Percentiles rank a stretch among this genome's conserved stretches.
Conservation (phyloP, 2,113 vertebrate genomes). For the Eretmochelys imbricata region DNA sequence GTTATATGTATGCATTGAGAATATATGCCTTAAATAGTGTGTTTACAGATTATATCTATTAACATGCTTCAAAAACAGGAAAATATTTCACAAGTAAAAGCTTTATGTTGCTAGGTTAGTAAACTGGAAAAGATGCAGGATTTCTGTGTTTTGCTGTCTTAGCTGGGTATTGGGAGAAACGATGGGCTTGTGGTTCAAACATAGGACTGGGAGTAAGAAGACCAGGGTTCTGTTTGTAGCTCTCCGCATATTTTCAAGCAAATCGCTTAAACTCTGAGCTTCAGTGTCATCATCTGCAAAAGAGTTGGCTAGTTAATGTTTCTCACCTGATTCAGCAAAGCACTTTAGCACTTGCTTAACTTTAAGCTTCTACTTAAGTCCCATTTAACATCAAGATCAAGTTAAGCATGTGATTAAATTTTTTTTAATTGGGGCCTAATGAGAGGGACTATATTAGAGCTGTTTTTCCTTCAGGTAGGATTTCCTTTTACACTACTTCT, state of each 20-base stretch:
- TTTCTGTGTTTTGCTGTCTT: constrained; percentile 28
- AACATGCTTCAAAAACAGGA: not conserved
- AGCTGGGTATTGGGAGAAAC: constrained; percentile 57
- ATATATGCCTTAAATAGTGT: not conserved
- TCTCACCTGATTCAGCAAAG: not conserved
- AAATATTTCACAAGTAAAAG: not conserved
- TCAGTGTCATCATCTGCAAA: not conserved
- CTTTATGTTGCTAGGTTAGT: constrained; percentile 23
- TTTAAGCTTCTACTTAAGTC: not conserved
- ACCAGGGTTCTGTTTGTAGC: constrained; percentile 18
- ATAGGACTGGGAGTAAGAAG: constrained; percentile 31
- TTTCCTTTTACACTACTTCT: not conserved
- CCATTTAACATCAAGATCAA: not conserved
- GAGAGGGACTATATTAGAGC: not conserved
- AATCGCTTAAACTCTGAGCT: constrained; percentile 32
- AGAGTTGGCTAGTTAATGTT: not conserved
- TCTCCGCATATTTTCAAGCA: not conserved
- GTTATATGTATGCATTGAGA: not conserved
- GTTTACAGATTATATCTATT: not conserved
- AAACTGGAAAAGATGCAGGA: constrained; percentile 7
- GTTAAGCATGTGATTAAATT: not conserved
- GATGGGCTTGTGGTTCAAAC: constrained; percentile 46
- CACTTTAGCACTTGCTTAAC: not conserved
- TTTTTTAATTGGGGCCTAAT: not conserved
- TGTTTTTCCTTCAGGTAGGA: not conserved